These are phyloP conservation scores for Eudasyphora cyanicolor DNA, from an alignment of 2,888 invertebrate species.

Conservation along the genomic window DNA sequence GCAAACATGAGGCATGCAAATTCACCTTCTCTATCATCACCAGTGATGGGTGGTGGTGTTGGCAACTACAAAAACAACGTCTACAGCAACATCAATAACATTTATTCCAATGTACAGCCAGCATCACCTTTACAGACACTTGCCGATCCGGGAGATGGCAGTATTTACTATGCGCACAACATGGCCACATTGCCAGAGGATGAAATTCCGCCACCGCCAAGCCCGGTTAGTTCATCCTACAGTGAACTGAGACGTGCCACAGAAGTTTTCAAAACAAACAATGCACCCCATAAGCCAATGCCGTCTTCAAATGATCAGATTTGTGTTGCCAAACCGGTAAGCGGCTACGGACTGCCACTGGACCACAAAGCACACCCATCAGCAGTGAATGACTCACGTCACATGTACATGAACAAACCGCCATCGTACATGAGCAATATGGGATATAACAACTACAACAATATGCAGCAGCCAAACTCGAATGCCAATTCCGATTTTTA, in stretches of 20 bases:
- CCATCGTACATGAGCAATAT: slow-evolving; percentile 33
- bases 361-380: slow-evolving; percentile 36
- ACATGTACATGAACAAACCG: slow-evolving; percentile 46
- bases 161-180: slow-evolving; percentile 23
- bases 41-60: not conserved
- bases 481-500: slow-evolving; percentile 78
- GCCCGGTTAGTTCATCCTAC: slow-evolving; percentile 94
- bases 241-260: slow-evolving; percentile 92
- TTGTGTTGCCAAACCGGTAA: slow-evolving; percentile 28
- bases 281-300: slow-evolving; percentile 31
- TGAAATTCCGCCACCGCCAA: slow-evolving; percentile 90
- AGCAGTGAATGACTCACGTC: slow-evolving; percentile 32
- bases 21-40: not conserved
- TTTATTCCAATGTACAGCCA: slow-evolving; percentile 56
- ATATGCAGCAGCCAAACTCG: slow-evolving; percentile 24
- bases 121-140: slow-evolving; percentile 83
- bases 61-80: slow-evolving; percentile 35
- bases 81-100: slow-evolving; percentile 56
- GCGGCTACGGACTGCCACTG: slow-evolving; percentile 45
- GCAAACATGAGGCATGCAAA: slow-evolving; percentile 40
- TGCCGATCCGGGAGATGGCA: slow-evolving; percentile 16
- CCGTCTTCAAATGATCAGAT: slow-evolving; percentile 18
- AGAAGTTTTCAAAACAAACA: slow-evolving; percentile 80
- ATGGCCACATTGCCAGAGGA: slow-evolving; percentile 79
- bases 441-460: slow-evolving; percentile 39